phyloP scores from a whole-genome alignment of 2,113 vertebrate species.

The Mormoops blainvillei region DNA sequence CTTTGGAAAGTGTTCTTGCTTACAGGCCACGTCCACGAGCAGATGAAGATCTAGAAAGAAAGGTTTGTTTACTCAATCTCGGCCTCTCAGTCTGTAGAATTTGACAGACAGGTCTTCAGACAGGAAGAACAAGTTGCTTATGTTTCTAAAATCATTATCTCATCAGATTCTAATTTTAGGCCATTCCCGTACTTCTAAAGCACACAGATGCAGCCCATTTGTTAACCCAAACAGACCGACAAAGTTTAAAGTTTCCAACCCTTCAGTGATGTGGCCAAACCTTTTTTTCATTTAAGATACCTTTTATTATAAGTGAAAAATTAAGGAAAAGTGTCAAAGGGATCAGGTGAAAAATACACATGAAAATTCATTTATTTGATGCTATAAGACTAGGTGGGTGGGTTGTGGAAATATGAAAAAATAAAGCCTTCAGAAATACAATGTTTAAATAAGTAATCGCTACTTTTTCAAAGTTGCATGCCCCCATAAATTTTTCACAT shows the following conservation, averaged over 20 bases:
- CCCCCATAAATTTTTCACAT: not conserved
- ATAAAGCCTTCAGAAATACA: not conserved
- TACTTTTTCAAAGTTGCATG: conserved; percentile 18
- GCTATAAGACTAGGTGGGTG: not conserved
- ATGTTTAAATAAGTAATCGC: conserved; percentile 37
- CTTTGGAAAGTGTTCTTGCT: conserved; percentile 72
- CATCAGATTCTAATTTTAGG: conserved; percentile 4
- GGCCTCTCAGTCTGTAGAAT: not conserved
- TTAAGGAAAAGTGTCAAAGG: conserved; percentile 14
- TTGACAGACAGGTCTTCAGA: not conserved
- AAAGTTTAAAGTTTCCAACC: not conserved
- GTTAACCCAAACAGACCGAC: conserved; percentile 16
- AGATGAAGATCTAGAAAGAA: conserved; percentile 81
- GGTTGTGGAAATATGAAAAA: not conserved
- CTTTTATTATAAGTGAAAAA: conserved; percentile 45
- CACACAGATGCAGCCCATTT: not conserved
- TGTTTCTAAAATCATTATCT: conserved; percentile 13
- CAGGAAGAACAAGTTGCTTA: conserved; percentile 15
- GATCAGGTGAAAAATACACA: conserved; percentile 15
- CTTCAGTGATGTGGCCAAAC: not conserved
- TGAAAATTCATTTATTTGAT: conserved; percentile 29
- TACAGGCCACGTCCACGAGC: conserved; percentile 79
- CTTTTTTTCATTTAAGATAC: conserved; percentile 37
- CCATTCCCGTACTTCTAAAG: not conserved
- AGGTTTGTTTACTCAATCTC: conserved; percentile 55